These are phyloP conservation scores for Rattus rattus DNA, from an alignment of 2,113 vertebrate species.

Conservation along the genomic window DNA sequence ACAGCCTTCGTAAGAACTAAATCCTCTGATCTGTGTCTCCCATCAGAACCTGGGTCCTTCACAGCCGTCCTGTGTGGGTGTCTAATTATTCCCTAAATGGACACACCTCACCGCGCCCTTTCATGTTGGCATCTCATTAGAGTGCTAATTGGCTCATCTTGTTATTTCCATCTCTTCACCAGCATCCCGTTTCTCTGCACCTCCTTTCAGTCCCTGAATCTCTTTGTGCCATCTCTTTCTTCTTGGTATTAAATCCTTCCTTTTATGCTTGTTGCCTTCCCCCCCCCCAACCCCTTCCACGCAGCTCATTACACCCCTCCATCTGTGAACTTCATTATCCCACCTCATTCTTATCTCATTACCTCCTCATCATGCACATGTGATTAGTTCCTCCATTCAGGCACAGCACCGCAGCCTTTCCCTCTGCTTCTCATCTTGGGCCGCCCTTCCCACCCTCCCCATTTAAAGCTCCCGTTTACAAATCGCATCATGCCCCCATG, in stretches of 20 bases:
- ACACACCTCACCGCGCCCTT: neutral
- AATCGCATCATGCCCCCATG: constrained; percentile 39
- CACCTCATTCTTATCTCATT: constrained; percentile 50
- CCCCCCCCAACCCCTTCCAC: constrained; percentile 32
- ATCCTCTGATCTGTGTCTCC: neutral
- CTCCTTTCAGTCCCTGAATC: constrained; percentile 45
- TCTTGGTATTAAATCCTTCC: constrained; percentile 55
- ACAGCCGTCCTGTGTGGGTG: neutral
- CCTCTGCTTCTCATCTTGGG: constrained; percentile 48
- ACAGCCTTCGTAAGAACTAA: neutral
- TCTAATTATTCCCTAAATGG: constrained; percentile 52
- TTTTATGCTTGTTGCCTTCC: constrained; percentile 62
- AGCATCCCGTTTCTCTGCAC: neutral
- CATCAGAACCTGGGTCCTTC: neutral
- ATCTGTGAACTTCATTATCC: constrained; percentile 65
- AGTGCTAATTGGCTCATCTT: constrained; percentile 30
- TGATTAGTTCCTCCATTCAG: neutral
- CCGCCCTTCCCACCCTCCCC: constrained; percentile 50
- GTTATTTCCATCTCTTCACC: constrained; percentile 25
- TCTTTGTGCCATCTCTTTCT: constrained; percentile 61
- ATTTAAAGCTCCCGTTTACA: constrained; percentile 65
- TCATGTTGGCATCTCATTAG: constrained; percentile 46
- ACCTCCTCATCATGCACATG: constrained; percentile 18
- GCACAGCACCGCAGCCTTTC: neutral
- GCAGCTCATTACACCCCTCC: constrained; percentile 71